These are phyloP conservation scores for Acrobasis consociella DNA, from an alignment of 2,888 invertebrate species.

Conservation along the genomic window DNA sequence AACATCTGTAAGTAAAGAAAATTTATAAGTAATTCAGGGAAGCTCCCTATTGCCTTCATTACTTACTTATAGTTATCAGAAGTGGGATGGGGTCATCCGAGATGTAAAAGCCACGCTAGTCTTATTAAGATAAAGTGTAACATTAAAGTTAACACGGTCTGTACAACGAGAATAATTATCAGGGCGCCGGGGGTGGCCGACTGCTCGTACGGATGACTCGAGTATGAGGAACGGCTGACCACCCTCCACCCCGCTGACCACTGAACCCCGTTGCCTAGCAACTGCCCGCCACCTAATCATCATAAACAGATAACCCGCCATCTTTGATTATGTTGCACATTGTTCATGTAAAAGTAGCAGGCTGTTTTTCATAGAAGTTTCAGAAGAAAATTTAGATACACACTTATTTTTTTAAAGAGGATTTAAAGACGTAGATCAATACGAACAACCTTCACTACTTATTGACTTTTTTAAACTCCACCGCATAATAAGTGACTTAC, in stretches of 20 bases:
- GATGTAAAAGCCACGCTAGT: slow-evolving; percentile 30
- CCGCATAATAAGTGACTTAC: too few relatives aligned
- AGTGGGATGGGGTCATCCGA: not conserved
- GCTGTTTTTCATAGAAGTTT: not conserved
- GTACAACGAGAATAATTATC: slow-evolving; percentile 75
- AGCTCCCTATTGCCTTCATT: not conserved
- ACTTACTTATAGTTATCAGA: not conserved
- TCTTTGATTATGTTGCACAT: slow-evolving; percentile 58
- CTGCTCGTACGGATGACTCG: slow-evolving; percentile 56
- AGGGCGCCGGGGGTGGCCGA: slow-evolving; percentile 57
- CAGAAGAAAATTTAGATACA: too few relatives aligned
- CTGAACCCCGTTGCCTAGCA: slow-evolving; percentile 76
- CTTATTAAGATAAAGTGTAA: slow-evolving; percentile 55
- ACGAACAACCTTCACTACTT: not conserved
- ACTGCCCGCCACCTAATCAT: slow-evolving; percentile 76
- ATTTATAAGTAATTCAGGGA: not conserved
- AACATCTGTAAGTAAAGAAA: not conserved
- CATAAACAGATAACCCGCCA: slow-evolving; percentile 77
- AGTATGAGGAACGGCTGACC: slow-evolving; percentile 72
- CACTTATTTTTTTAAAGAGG: too few relatives aligned
- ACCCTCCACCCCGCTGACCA: slow-evolving; percentile 60
- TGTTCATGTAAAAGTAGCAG: slow-evolving; percentile 10
- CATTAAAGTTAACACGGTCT: slow-evolving; percentile 70
- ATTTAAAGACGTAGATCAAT: not conserved
- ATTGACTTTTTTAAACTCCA: too few relatives aligned